Percentiles rank a stretch among this genome's conserved stretches.
Evolutionary conservation across 2,888 invertebrate genomes (phyloP).

Genomic region (Tigriopus californicus): DNA sequence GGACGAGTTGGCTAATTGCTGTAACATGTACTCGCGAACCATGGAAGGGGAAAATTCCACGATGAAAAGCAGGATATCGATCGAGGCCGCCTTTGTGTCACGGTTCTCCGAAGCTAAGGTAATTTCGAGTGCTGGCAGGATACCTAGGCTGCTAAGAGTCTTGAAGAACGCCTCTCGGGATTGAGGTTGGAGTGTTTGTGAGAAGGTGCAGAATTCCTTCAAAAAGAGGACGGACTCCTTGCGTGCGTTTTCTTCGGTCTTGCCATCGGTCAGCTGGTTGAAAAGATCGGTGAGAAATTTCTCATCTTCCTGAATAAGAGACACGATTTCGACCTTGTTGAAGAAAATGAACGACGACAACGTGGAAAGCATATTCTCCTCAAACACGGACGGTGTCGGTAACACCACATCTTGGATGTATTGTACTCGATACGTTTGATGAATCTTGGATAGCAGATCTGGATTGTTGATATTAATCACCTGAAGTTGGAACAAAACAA

Average conservation of each 20-base stretch:
- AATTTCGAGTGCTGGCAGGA: constrained; percentile 72
- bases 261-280: constrained; percentile 60
- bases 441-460: constrained; percentile 90
- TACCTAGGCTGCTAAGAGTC: constrained; percentile 67
- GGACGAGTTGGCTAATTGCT: constrained; percentile 59
- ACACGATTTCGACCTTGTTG: constrained; percentile 98
- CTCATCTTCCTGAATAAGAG: constrained; percentile 89
- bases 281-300: constrained; percentile 88
- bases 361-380: constrained; percentile 94
- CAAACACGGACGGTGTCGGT: constrained; percentile 95
- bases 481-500: constrained; percentile 25
- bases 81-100: constrained; percentile 85
- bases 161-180: constrained; percentile 96
- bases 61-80: constrained; percentile 92
- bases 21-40: constrained; percentile 86
- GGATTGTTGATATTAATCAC: constrained; percentile 80
- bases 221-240: constrained; percentile 89
- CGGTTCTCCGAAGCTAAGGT: constrained; percentile 40
- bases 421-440: constrained; percentile 61
- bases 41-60: constrained; percentile 96
- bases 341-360: constrained; percentile 98
- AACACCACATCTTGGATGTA: constrained; percentile 65
- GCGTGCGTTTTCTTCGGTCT: constrained; percentile 61
- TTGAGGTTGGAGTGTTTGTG: constrained; percentile 90
- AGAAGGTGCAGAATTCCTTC: constrained; percentile 97